phyloP scores from a whole-genome alignment of 1,140 invertebrate genomes.

The Musca vetustissima region DNA sequence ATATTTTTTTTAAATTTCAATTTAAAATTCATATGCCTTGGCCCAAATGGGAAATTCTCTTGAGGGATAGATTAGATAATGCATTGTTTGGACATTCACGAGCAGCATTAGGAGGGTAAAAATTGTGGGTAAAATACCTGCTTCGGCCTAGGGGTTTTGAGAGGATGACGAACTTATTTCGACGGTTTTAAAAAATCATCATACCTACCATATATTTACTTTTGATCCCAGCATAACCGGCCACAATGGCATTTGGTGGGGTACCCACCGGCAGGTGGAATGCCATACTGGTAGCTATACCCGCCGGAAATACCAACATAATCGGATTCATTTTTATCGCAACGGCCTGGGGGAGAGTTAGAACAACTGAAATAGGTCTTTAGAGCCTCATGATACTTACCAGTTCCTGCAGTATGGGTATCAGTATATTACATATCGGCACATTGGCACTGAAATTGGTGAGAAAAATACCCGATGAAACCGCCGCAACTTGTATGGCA shows the following conservation, averaged over 20 bases:
- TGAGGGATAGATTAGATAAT: constrained; percentile 13
- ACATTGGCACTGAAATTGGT: constrained; percentile 83
- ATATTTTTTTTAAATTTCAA: too few relatives aligned
- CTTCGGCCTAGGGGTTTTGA: too few relatives aligned
- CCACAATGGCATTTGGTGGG: constrained; percentile 91
- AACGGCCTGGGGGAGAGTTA: constrained; percentile 54
- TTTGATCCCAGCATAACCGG: constrained; percentile 71
- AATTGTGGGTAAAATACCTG: constrained; percentile 26
- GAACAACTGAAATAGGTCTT: background rate
- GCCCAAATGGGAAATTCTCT: constrained; percentile 23
- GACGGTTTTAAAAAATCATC: too few relatives aligned
- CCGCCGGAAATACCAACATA: constrained; percentile 80
- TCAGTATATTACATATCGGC: constrained; percentile 76
- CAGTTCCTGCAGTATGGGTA: constrained; percentile 78
- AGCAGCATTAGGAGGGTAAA: constrained; percentile 4
- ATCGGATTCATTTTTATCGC: constrained; percentile 74
- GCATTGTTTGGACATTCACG: constrained; percentile 3
- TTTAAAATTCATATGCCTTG: too few relatives aligned
- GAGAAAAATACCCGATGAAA: constrained; percentile 58
- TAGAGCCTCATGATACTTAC: constrained; percentile 54
- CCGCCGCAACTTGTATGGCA: constrained; percentile 60
- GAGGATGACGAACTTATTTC: too few relatives aligned
- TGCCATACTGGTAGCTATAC: constrained; percentile 73
- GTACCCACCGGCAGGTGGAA: constrained; percentile 69
- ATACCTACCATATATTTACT: constrained; percentile 73